Base-by-base conservation (phyloP, 2,888 invertebrate species). In the Strigamia maritima region DNA sequence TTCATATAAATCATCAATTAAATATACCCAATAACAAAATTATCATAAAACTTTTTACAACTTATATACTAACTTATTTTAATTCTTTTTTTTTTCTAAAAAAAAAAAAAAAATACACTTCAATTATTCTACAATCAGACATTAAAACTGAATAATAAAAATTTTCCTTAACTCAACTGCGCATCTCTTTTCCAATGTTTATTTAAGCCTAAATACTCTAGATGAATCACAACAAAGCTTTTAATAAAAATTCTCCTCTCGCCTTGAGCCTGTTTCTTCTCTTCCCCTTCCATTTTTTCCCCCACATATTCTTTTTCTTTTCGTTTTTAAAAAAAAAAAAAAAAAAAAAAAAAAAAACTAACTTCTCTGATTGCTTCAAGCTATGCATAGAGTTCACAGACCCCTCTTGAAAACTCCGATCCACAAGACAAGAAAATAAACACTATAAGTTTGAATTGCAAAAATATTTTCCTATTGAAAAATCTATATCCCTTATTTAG, bases 201-300 rank as follows among this genome's bases (percentile, higher is more conserved):
- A 54, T 54, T 54, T 54, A 54, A 19, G 54, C 54, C 54, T 54
- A 54, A 38, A 54, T 54, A 16, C 54, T 54, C 4, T 38, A n/a
- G 8, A 54, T 54, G 54, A 54, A 54, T 54, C 54, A 54, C 54
- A 54, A 54, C 54, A 54, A 54, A 54, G 54, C 54, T 54, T 54
- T 54, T 54, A 14, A 54, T 54, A 54, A 54, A 54, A 54, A 54
- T 54, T 54, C 54, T 54, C 54, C 54, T 54, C 54, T 54, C 54
- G 54, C 54, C 54, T 54, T 16, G 16, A 54, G 54, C 54, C 54
- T 54, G 54, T 54, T 54, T 54, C 54, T 54, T 54, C 54, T 54
- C 54, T 10, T 8, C 54, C 54, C 16, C 4, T 54, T 54, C 16
- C 54, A 10, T 16, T 19, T 54, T 19, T 54, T 54, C 19, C 54